Percentiles rank a stretch among this genome's conserved stretches.
Evolutionary conservation across 1,140 invertebrate species (phyloP).

Genomic region (Rhynchophorus ferrugineus): DNA sequence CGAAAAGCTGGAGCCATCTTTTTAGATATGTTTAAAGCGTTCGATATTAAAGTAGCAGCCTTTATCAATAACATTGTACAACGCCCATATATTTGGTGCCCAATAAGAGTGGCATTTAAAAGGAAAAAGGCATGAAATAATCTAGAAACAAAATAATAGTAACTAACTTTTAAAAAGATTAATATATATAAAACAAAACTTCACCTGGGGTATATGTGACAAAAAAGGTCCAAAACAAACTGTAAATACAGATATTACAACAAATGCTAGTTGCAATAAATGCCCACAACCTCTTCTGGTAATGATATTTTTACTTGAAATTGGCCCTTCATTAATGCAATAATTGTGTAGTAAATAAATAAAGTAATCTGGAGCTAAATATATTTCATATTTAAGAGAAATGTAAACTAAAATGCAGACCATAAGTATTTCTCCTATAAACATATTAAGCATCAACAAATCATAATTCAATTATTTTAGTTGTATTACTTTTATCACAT

Average conservation of each 20-base stretch:
- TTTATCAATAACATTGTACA: constrained; percentile 90
- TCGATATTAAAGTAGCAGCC: too few species aligned
- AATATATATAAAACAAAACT: too few species aligned
- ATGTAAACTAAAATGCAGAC: constrained; percentile 79
- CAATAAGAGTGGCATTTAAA: constrained; percentile 98
- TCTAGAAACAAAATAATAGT: constrained; percentile 51
- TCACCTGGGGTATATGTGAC: constrained; percentile 67
- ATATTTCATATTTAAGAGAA: constrained; percentile 94
- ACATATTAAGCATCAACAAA: constrained; percentile 20
- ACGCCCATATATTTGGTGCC: constrained; percentile 99
- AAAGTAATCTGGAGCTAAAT: constrained; percentile 92
- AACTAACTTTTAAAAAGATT: too few species aligned
- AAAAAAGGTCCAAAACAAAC: constrained; percentile 86
- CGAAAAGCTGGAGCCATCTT: too few species aligned
- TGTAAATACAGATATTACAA: constrained; percentile 64
- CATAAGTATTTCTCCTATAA: constrained; percentile 61
- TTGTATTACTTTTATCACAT: constrained; percentile 45
- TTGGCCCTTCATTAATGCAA: constrained; percentile 56
- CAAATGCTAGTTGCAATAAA: constrained; percentile 56
- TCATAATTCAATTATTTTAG: neutral
- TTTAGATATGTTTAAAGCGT: too few species aligned
- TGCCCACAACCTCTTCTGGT: constrained; percentile 44
- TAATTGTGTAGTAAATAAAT: constrained; percentile 83
- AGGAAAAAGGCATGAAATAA: constrained; percentile 86
- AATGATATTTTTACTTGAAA: constrained; percentile 39